A percentile compares a stretch with the other conserved stretches of the same genome.
phyloP scores from a whole-genome alignment of 2,113 vertebrate genomes.

The Nibea coibor region DNA sequence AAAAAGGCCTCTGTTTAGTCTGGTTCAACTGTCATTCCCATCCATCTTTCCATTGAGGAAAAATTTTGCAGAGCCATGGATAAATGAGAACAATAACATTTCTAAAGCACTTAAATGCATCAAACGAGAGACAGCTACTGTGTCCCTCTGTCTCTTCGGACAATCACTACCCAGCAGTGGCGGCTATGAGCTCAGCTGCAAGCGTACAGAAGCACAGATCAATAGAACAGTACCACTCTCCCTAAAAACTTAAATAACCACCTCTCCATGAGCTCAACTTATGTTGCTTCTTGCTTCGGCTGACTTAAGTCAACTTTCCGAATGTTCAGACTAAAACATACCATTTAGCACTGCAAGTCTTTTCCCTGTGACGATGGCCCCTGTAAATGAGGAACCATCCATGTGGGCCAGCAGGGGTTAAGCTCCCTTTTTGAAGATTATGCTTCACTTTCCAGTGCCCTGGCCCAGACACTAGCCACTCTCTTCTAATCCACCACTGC shows the following conservation, averaged over 20 bases:
- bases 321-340: slow-evolving; percentile 48
- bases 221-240: slow-evolving; percentile 23
- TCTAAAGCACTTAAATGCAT: slow-evolving; percentile 61
- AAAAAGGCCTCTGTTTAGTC: slow-evolving; percentile 71
- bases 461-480: slow-evolving; percentile 62
- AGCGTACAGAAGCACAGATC: neutral
- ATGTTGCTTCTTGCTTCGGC: slow-evolving; percentile 18
- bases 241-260: slow-evolving; percentile 39
- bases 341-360: slow-evolving; percentile 62
- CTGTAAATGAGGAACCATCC: slow-evolving; percentile 54
- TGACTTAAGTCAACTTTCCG: slow-evolving; percentile 46
- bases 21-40: slow-evolving; percentile 57
- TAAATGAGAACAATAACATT: slow-evolving; percentile 74
- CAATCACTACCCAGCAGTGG: slow-evolving; percentile 27
- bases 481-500: slow-evolving; percentile 71
- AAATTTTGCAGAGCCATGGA: slow-evolving; percentile 68
- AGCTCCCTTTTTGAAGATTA: slow-evolving; percentile 77
- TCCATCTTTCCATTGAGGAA: slow-evolving; percentile 73
- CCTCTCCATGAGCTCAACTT: slow-evolving; percentile 28
- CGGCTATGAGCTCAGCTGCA: neutral
- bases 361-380: slow-evolving; percentile 20
- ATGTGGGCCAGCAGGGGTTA: slow-evolving; percentile 61
- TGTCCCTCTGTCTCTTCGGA: slow-evolving; percentile 44
- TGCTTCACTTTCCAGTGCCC: slow-evolving; percentile 58
- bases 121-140: slow-evolving; percentile 43